phyloP scores from a whole-genome alignment of 2,888 invertebrate genomes.

The Resseliella maxima region DNA sequence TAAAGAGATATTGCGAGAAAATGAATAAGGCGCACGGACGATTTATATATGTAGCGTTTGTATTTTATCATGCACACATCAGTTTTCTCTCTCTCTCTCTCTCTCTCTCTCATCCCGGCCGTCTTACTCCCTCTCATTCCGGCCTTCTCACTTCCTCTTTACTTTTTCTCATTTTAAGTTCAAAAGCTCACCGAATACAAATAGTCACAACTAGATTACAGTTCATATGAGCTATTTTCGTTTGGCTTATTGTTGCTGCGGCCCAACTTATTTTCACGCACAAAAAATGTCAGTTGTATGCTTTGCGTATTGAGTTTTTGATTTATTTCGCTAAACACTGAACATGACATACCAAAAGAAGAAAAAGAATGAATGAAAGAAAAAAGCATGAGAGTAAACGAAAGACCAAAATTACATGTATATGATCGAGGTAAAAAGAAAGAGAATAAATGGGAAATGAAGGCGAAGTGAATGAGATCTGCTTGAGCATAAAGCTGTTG shows the following conservation, averaged over 20 bases:
- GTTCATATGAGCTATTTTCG: conserved; percentile 18
- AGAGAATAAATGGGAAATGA: not conserved
- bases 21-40: not conserved
- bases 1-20: conserved; percentile 20
- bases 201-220: conserved; percentile 47
- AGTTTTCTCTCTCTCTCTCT: not conserved
- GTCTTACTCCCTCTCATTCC: no score
- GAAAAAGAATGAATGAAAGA: not conserved
- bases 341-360: not conserved
- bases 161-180: no score
- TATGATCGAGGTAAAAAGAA: not conserved
- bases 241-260: not conserved
- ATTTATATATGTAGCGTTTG: not conserved
- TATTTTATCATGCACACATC: not conserved
- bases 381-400: not conserved
- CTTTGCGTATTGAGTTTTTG: conserved; percentile 28
- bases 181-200: conserved; percentile 30
- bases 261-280: not conserved
- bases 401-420: not conserved
- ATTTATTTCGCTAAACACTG: conserved; percentile 28
- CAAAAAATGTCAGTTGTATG: conserved; percentile 34
- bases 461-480: not conserved
- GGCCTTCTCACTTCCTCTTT: no score
- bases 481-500: not conserved
- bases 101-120: no score